These are phyloP conservation scores for Colletes gigas DNA, from an alignment of 1,140 invertebrate species.

Conservation along the genomic window DNA sequence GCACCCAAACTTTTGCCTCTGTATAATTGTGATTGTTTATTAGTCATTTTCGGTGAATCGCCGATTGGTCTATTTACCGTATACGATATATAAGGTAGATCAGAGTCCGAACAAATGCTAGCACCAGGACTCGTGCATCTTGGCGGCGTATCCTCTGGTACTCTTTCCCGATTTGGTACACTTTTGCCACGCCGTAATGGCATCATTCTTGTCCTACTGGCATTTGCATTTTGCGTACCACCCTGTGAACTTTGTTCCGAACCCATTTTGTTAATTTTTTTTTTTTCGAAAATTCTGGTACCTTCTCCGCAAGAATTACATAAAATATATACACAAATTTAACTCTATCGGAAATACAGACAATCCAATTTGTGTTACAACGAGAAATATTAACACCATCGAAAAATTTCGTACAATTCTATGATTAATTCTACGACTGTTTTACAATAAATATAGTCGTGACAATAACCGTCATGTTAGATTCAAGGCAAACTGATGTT, in stretches of 20 bases:
- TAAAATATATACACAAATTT: constrained; percentile 5
- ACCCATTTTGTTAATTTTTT: constrained; percentile 77
- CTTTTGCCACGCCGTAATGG: constrained; percentile 82
- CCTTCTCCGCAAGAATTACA: background rate
- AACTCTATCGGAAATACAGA: background rate
- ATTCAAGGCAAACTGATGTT: constrained; percentile 19
- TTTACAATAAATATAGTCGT: background rate
- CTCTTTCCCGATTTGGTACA: constrained; percentile 80
- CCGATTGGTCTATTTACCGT: constrained; percentile 95
- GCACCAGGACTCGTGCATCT: constrained; percentile 90
- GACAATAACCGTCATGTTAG: constrained; percentile 33
- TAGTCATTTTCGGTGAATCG: constrained; percentile 89
- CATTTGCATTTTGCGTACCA: constrained; percentile 66
- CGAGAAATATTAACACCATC: background rate
- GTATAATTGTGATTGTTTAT: constrained; percentile 81
- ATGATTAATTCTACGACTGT: background rate
- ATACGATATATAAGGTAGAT: constrained; percentile 96
- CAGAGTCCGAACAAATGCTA: constrained; percentile 93
- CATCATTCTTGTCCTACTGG: constrained; percentile 63
- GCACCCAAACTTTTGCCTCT: constrained; percentile 76
- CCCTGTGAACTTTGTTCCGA: constrained; percentile 83
- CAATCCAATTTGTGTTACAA: background rate
- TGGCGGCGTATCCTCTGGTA: constrained; percentile 82
- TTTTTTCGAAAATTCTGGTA: background rate
- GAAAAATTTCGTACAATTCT: background rate